Base-by-base conservation (phyloP, 2,888 invertebrate genomes). In the Mimumesa dahlbomi region DNA sequence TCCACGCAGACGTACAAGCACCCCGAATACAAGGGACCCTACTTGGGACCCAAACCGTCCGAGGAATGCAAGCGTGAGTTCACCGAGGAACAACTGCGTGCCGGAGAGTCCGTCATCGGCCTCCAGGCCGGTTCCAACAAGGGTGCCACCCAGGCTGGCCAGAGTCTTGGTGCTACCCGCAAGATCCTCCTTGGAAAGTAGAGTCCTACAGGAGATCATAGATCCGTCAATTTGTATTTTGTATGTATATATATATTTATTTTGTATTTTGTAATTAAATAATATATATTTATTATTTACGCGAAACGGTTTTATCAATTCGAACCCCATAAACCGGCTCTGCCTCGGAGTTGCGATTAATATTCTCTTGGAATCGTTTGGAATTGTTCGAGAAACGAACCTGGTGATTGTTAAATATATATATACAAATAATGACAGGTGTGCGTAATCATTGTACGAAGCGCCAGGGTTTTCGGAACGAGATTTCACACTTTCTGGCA, bases 61-160 rank as follows among this genome's bases (percentile, higher is more conserved):
- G 97, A 97, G 14, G 97, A 97, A 89, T 95, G 96, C 94, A 96
- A 97, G 90, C 95, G 98, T 78, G 96, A 98, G 31, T 98, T 98
- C 92, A 94, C 94, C 18, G 98, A 98, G 0, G 98, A 98, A 88
- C 95, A 96, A 87, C 88, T 98, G 84, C 94, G 94, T 82, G 97
- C 97, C 79, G 97, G 97, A 21, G 93, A 98, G 91, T 93, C 94
- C 79, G 92, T 97, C 85, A 95, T 98, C 85, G 97, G 98, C 85
- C 94, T 98, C 53, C 98, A 98, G 90, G 97, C 97, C 82, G 98
- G 98, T 66, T 94, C 94, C 89, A 98, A 98, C 94, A 97, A 98
- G 91, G 98, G 98, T 42, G 98, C 98, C 82, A 94, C 95, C 69
- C 98, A 98, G 90, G 94, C 97, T 22, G 98, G 98, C 22, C 93